Percentiles rank a stretch among this genome's conserved stretches.
phyloP scores from a whole-genome alignment of 2,113 vertebrate genomes.

The Dendrocopos noguchii region DNA sequence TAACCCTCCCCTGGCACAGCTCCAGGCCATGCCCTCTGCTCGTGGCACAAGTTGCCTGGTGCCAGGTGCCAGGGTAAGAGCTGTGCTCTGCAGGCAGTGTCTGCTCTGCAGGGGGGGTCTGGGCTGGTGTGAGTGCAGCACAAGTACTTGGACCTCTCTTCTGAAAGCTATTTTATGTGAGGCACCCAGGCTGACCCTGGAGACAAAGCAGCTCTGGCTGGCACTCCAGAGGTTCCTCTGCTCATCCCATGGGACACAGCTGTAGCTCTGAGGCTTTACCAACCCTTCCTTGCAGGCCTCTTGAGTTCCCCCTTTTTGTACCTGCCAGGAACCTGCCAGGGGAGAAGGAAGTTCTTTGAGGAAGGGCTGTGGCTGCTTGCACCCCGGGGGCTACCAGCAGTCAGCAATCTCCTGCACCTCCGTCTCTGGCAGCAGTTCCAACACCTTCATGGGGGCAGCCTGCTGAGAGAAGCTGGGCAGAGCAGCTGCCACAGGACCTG shows the following conservation, averaged over 20 bases:
- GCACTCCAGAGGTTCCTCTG: not conserved
- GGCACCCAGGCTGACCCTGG: not conserved
- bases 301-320: not conserved
- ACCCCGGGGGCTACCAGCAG: not conserved
- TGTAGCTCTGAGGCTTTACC: not conserved
- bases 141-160: not conserved
- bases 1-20: too few species aligned
- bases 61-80: not conserved
- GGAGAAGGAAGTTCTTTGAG: not conserved
- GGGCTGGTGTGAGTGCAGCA: not conserved
- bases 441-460: not conserved
- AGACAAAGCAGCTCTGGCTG: not conserved
- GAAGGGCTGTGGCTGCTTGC: not conserved
- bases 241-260: not conserved
- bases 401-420: not conserved
- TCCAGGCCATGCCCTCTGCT: too few species aligned
- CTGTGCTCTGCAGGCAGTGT: not conserved
- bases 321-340: not conserved
- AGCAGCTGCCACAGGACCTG: not conserved
- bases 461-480: not conserved
- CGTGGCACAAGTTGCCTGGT: too few species aligned
- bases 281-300: not conserved
- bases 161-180: not conserved
- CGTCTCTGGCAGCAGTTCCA: not conserved
- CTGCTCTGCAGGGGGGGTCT: not conserved